A percentile compares a stretch with the other conserved stretches of the same genome.
Conservation (phyloP, 2,113 vertebrate genomes). For the Proterorhinus semilunaris region DNA sequence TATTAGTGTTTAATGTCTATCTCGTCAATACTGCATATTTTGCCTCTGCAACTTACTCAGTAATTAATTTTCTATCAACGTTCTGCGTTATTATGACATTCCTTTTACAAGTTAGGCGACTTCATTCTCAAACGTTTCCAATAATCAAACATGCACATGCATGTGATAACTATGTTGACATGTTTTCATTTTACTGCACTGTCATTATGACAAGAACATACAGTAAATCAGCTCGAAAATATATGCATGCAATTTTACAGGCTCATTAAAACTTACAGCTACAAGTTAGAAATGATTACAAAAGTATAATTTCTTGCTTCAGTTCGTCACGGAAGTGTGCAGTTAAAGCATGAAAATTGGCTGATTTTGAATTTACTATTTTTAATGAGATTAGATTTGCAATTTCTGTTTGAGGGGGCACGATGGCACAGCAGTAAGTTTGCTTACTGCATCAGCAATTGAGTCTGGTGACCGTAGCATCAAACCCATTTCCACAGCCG, state of each 20-base stretch:
- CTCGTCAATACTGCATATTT: not conserved
- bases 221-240: not conserved
- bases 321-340: conserved; percentile 55
- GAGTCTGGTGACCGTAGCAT: too few species aligned
- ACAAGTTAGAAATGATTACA: not conserved
- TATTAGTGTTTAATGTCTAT: not conserved
- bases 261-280: not conserved
- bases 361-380: too few species aligned
- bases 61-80: not conserved
- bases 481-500: too few species aligned
- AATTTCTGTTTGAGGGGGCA: too few species aligned
- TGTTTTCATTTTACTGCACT: not conserved
- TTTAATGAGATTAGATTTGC: too few species aligned
- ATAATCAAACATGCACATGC: not conserved
- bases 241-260: not conserved
- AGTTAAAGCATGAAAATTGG: conserved; percentile 4
- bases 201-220: not conserved
- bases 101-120: not conserved
- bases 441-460: too few species aligned
- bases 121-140: conserved; percentile 19
- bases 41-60: not conserved
- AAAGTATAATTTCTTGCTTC: conserved; percentile 46
- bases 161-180: not conserved
- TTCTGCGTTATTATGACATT: not conserved
- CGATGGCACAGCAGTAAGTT: too few species aligned